Conservation (phyloP, 1,140 invertebrate species). For the Copidosoma floridanum region DNA sequence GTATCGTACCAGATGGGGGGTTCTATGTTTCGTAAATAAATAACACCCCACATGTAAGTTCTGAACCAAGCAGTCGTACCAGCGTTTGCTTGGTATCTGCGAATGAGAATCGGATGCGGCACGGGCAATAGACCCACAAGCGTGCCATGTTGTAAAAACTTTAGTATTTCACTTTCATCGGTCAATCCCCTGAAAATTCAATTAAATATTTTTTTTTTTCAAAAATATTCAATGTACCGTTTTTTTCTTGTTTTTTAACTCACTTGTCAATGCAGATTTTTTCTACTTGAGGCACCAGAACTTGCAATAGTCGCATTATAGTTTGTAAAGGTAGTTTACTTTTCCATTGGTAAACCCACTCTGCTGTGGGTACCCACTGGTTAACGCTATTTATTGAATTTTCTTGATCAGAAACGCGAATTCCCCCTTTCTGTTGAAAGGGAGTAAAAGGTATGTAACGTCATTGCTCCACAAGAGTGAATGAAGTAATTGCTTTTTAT, state of each 20-base stretch:
- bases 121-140: conserved; percentile 96
- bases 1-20: conserved; percentile 99
- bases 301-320: conserved; percentile 97
- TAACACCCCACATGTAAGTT: conserved; percentile 99
- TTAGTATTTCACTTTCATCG: conserved; percentile 98
- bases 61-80: conserved; percentile 99
- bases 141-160: conserved; percentile 98
- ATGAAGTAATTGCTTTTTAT: background rate
- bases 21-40: conserved; percentile 96
- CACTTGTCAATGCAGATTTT: conserved; percentile 99
- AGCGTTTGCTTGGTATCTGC: conserved; percentile 97
- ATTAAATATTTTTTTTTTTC: no score
- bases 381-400: conserved; percentile 28
- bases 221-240: conserved; percentile 1
- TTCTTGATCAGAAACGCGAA: conserved; percentile 49
- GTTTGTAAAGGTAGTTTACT: conserved; percentile 96
- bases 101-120: conserved; percentile 97
- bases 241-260: conserved; percentile 42
- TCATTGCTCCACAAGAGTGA: background rate
- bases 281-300: conserved; percentile 98
- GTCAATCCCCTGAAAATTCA: conserved; percentile 82
- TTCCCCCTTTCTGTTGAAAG: conserved; percentile 50
- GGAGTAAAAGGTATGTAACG: background rate
- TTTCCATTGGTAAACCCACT: conserved; percentile 97
- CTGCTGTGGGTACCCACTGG: conserved; percentile 81